Base-by-base conservation (phyloP, 2,888 invertebrate genomes). In the Endotricha flammealis region DNA sequence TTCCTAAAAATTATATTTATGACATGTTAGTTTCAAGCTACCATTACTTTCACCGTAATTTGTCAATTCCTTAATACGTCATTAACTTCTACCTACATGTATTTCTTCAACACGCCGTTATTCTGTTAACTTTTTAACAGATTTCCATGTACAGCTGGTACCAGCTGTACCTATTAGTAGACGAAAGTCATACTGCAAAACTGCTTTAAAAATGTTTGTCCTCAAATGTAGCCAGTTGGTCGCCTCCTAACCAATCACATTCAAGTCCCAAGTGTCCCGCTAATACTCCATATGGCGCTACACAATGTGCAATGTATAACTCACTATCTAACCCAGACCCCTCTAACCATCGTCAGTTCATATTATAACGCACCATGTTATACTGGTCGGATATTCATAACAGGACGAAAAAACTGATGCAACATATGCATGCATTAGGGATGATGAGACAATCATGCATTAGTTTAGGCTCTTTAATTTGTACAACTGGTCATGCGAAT, bases 381-480 rank as follows among this genome's bases (percentile, higher is more conserved):
- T 16, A 43, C 37, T 71, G 67, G 80, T 48, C 39, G 56, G 56
- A 66, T 73, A 77, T 74, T 72, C 68, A 72, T 70, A 70, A 64
- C 56, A 65, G 83, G 82, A 78, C 75, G 77, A 71, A 59, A 74
- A 73, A 72, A 64, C 64, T 76, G 74, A 75, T 78, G 72, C 74
- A 75, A 75, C 85, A 85, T 85, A 81, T 85, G 85, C 74, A 82
- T 77, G 82, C 83, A 82, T 85, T 85, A 83, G 72, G 74, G 71
- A 66, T 64, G 75, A 80, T 78, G 81, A 73, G 68, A 76, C 74
- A 68, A 72, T 68, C 68, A 69, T 66, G 74, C 72, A 70, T 76
- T 70, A 71, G 64, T 54, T 56, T 56, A 51, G 51, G 50, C 53
- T 66, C 70, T 76, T n/a, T 76, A 76, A 75, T 77, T 75, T 70